Evolutionary conservation across 1,140 invertebrate genomes (phyloP).

Genomic region (Trichogramma pretiosum): DNA sequence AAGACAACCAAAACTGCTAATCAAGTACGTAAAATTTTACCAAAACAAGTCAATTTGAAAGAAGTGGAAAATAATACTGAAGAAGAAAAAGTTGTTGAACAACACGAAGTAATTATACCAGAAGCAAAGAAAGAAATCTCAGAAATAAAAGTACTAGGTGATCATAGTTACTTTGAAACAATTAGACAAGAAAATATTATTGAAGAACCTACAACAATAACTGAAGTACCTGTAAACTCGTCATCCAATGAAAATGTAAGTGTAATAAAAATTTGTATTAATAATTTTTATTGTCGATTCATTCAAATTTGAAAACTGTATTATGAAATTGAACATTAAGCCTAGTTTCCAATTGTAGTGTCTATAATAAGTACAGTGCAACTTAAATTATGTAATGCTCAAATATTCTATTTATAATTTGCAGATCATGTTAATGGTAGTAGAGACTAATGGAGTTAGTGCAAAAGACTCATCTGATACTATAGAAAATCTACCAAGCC

Average conservation of each 20-base stretch:
- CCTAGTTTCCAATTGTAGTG: constrained; percentile 8
- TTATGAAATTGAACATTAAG: constrained; percentile 7
- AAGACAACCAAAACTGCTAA: constrained; percentile 35
- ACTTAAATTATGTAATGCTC: constrained; percentile 25
- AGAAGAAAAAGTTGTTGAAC: constrained; percentile 21
- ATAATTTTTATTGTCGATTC: not conserved
- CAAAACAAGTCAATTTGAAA: constrained; percentile 31
- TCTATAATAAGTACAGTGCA: not conserved
- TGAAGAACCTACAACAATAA: constrained; percentile 21
- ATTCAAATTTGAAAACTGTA: constrained; percentile 4
- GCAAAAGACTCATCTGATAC: constrained; percentile 37
- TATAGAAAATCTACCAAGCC: constrained; percentile 25
- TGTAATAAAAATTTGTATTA: not conserved
- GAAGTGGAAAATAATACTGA: constrained; percentile 30
- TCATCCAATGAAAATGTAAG: constrained; percentile 35
- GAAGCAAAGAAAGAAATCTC: constrained; percentile 12
- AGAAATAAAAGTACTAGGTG: constrained; percentile 31
- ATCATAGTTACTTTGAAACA: constrained; percentile 41
- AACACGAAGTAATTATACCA: constrained; percentile 4
- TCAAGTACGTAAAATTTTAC: constrained; percentile 37
- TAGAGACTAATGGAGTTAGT: constrained; percentile 37
- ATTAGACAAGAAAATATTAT: constrained; percentile 24
- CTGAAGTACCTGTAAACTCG: constrained; percentile 26
- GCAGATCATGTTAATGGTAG: constrained; percentile 44
- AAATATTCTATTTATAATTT: constrained; percentile 27